A percentile compares a stretch with the other conserved stretches of the same genome.
phyloP scores from a whole-genome alignment of 2,888 invertebrate species.

The Mimumesa dahlbomi region DNA sequence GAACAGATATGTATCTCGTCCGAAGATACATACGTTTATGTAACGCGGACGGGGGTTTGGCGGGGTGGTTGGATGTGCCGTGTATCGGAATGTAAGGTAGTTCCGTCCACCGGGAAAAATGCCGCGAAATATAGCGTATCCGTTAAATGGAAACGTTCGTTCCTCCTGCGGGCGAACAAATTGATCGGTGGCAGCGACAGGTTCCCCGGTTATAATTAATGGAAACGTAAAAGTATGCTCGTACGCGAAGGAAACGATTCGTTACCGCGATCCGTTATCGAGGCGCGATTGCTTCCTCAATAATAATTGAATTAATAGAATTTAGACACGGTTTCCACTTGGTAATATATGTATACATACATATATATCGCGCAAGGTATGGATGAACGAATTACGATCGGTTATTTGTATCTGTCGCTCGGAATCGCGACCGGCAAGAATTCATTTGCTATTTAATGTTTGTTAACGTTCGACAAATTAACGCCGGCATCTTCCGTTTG shows the following conservation, averaged over 20 bases:
- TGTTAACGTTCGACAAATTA: slow-evolving; percentile 36
- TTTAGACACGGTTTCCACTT: slow-evolving; percentile 34
- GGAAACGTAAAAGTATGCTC: slow-evolving; percentile 41
- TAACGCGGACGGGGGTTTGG: neutral
- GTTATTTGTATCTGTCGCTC: slow-evolving; percentile 11
- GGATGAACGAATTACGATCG: slow-evolving; percentile 17
- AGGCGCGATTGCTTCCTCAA: slow-evolving; percentile 57
- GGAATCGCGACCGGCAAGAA: slow-evolving; percentile 15
- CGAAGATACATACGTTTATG: neutral
- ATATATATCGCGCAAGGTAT: too few relatives aligned
- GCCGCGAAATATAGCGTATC: slow-evolving; percentile 38
- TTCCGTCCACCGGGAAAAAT: slow-evolving; percentile 21
- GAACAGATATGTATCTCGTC: too few relatives aligned
- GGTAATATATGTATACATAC: too few relatives aligned
- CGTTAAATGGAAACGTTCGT: slow-evolving; percentile 39
- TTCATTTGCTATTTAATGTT: slow-evolving; percentile 22
- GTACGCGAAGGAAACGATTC: slow-evolving; percentile 55
- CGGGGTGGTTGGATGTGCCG: neutral
- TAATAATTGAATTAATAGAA: slow-evolving; percentile 63
- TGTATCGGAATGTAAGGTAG: slow-evolving; percentile 9
- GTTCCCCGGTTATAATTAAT: slow-evolving; percentile 48
- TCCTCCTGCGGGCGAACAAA: slow-evolving; percentile 53
- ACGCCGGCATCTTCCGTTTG: slow-evolving; percentile 39
- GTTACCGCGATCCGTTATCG: slow-evolving; percentile 57
- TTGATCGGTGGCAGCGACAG: slow-evolving; percentile 52